Percentiles rank a stretch among this genome's conserved stretches.
Evolutionary conservation across 2,888 invertebrate genomes (phyloP).

Genomic region (Sepioteuthis lessoniana): DNA sequence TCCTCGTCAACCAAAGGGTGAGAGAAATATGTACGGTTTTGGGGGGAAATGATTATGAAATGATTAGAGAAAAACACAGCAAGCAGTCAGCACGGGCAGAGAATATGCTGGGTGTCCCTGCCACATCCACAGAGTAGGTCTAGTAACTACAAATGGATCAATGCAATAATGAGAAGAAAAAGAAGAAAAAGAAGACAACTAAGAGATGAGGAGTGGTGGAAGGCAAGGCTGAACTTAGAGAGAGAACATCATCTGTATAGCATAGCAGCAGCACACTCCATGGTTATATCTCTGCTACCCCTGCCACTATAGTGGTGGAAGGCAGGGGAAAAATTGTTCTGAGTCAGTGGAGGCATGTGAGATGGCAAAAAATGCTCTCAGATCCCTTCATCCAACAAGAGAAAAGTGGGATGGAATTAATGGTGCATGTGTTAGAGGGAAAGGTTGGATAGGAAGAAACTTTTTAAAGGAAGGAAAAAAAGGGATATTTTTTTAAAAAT

Average conservation of each 20-base stretch:
- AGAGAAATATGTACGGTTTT: background rate
- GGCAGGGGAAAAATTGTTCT: background rate
- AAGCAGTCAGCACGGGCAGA: background rate
- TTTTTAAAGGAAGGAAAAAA: background rate
- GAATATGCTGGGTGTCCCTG: background rate
- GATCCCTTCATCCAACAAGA: background rate
- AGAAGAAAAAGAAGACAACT: background rate
- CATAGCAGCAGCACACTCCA: background rate
- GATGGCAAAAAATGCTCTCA: background rate
- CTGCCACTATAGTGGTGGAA: background rate
- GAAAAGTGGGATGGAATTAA: background rate
- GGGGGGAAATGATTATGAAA: slow-evolving; percentile 6
- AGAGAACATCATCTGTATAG: background rate
- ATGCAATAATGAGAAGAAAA: background rate
- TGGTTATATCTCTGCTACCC: background rate
- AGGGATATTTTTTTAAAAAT: background rate
- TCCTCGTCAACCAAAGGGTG: background rate
- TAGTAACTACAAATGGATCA: background rate
- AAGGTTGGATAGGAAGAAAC: background rate
- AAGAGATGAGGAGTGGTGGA: background rate
- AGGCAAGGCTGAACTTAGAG: background rate
- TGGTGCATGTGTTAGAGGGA: background rate
- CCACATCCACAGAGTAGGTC: background rate
- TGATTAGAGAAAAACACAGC: background rate
- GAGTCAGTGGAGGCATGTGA: slow-evolving; percentile 13